Base-by-base conservation (phyloP, 2,888 invertebrate genomes). In the Dromius quadrimaculatus region DNA sequence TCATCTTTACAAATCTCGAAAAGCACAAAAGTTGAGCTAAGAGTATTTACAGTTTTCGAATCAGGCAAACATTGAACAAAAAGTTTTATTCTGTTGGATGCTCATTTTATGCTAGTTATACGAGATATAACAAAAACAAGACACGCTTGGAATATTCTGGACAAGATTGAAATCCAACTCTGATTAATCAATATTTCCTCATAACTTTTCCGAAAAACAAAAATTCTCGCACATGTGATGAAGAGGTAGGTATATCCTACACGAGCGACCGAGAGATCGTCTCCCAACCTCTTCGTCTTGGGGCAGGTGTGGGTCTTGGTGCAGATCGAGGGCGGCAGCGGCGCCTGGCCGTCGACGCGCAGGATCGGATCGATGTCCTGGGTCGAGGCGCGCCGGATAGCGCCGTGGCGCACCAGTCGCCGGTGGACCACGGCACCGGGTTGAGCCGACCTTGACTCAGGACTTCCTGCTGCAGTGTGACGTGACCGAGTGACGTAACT, bases 401-500 rank as follows among this genome's bases (percentile, higher is more conserved):
- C 28, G 28, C 43, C 66, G 57, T 17, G 47, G 45, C 41, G 47
- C 59, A 32, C 20, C 57, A 66, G 66, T 66, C 66, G 57, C 57
- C 57, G 38, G 57, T 43, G 34, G 23, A 57, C 57, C 47, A 36
- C 45, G 45, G 34, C 45, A 32, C 36, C 43, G 11, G 13, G 15
- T 15, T 4, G 41, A 11, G 41, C 13, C 13, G 13, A 20, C 19
- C 47, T 5, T n/a, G n/a, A n/a, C n/a, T n/a, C n/a, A n/a, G n/a
- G n/a, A n/a, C n/a, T n/a, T n/a, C n/a, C n/a, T n/a, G n/a, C 17
- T 13, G 5, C 43, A 19, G 43, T n/a, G n/a, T 17, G 17, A 17
- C 41, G 11, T 15, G 45, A 45, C 19, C 47, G 47, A 20, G 47
- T 20, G 28, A 11, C 20, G 20, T 11, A n/a, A n/a, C n/a, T n/a